phyloP scores from a whole-genome alignment of 2,113 vertebrate species.

The Orientallactaga bullata region DNA sequence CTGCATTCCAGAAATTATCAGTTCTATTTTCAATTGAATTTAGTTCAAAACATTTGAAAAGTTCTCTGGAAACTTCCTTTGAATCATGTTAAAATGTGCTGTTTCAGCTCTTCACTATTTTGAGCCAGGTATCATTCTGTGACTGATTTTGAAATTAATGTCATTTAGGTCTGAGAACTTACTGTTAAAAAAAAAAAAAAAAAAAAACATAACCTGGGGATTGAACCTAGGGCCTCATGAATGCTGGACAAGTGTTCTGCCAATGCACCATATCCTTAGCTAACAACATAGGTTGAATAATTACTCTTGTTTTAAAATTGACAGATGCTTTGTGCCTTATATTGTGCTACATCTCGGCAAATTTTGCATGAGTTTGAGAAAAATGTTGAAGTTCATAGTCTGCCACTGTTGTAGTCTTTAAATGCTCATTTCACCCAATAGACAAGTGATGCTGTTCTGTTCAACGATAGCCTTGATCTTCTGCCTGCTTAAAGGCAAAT shows the following conservation, averaged over 20 bases:
- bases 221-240: no score
- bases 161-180: background rate
- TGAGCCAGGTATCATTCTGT: background rate
- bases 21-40: background rate
- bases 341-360: background rate
- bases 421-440: background rate
- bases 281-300: background rate
- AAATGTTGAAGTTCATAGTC: background rate
- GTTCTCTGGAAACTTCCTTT: background rate
- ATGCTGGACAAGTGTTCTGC: no score
- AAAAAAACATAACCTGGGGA: no score
- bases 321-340: background rate
- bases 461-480: background rate
- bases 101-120: background rate
- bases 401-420: background rate
- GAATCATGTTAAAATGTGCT: background rate
- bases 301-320: background rate
- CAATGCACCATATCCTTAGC: no score
- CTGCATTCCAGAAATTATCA: no score
- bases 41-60: background rate
- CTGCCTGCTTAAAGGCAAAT: background rate
- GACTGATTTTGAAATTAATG: background rate
- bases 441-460: background rate
- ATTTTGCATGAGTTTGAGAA: background rate
- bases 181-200: background rate